A percentile compares a stretch with the other conserved stretches of the same genome.
These are phyloP conservation scores for Sciurus vulgaris DNA, from an alignment of 2,797 vertebrate genomes.

Conservation along the genomic window DNA sequence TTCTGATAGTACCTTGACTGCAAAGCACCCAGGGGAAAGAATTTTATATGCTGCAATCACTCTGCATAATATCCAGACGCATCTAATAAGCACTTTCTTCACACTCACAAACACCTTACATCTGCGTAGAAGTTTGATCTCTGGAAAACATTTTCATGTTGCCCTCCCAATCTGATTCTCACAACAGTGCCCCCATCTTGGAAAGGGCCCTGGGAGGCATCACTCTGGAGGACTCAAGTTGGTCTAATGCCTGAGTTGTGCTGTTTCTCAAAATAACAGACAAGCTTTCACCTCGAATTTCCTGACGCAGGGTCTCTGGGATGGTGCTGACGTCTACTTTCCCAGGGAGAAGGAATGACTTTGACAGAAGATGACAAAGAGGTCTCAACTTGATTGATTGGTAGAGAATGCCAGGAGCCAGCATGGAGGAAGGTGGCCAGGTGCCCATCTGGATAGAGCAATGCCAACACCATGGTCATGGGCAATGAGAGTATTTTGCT, in stretches of 20 bases:
- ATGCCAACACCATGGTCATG: fast-evolving
- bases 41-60: neutral
- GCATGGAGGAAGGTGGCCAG: neutral
- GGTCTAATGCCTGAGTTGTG: neutral
- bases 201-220: neutral
- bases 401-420: neutral
- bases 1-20: neutral
- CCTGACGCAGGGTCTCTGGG: neutral
- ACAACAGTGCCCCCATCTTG: neutral
- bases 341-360: neutral
- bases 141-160: conserved; percentile 34
- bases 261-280: neutral
- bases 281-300: neutral
- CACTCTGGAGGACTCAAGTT: neutral
- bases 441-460: neutral
- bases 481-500: neutral
- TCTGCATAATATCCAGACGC: conserved; percentile 46
- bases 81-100: conserved; percentile 65
- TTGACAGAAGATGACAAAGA: neutral
- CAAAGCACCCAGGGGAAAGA: conserved; percentile 46
- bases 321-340: neutral
- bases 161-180: neutral
- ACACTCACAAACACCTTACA: conserved; percentile 52
- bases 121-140: conserved; percentile 9
- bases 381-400: neutral